Percentiles rank a stretch among this genome's conserved stretches.
Conservation (phyloP, 1,140 invertebrate species). For the Aphidius gifuensis region DNA sequence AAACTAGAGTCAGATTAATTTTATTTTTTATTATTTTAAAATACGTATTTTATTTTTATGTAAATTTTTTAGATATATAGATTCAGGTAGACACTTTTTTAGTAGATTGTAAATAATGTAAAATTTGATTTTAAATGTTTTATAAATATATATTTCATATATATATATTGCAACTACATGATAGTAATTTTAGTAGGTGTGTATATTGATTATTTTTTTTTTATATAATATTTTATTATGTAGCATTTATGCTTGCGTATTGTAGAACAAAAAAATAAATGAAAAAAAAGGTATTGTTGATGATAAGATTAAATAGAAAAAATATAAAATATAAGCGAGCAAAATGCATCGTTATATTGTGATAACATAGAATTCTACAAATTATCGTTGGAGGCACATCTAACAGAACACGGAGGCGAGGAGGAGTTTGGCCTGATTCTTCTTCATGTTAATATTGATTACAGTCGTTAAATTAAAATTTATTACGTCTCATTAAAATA, state of each 20-base stretch:
- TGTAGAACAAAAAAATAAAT: not conserved
- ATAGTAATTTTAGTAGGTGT: slow-evolving; percentile 5
- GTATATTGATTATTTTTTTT: not conserved
- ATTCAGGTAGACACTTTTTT: too few species aligned
- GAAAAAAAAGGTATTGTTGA: too few species aligned
- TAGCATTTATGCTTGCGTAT: slow-evolving; percentile 10
- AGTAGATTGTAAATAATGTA: not conserved
- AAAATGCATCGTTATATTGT: not conserved
- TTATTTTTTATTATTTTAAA: too few species aligned
- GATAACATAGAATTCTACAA: slow-evolving; percentile 29
- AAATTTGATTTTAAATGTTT: not conserved
- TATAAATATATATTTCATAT: not conserved
- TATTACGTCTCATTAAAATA: not conserved
- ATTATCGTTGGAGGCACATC: slow-evolving; percentile 34
- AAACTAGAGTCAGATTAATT: too few species aligned
- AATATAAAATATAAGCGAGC: too few species aligned
- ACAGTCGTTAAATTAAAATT: too few species aligned
- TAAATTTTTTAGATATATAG: too few species aligned
- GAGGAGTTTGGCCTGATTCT: slow-evolving; percentile 46
- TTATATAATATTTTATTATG: not conserved
- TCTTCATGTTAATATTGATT: not conserved
- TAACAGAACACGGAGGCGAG: slow-evolving; percentile 30
- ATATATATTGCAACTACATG: not conserved
- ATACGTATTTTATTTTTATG: too few species aligned
- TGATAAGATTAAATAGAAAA: too few species aligned